These are phyloP conservation scores for Recurvirostra avosetta DNA, from an alignment of 2,113 vertebrate genomes.

Conservation along the genomic window DNA sequence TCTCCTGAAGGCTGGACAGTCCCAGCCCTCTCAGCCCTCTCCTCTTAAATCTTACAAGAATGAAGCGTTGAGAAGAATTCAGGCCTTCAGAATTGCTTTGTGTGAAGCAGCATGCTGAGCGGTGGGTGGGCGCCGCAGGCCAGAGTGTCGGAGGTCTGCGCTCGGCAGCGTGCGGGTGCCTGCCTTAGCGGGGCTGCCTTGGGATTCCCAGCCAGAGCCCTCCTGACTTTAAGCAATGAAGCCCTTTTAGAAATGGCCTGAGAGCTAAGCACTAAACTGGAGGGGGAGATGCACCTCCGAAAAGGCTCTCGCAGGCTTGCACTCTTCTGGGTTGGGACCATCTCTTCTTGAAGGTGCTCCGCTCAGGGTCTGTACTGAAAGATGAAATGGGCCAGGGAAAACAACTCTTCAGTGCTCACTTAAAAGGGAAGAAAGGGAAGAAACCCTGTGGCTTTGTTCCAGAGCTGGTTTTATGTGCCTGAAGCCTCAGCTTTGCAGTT, in stretches of 20 bases:
- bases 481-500: background rate
- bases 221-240: background rate
- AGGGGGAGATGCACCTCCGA: background rate
- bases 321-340: background rate
- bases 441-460: background rate
- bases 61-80: background rate
- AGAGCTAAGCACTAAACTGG: background rate
- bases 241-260: background rate
- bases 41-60: background rate
- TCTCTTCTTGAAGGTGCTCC: background rate
- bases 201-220: background rate
- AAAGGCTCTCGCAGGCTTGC: background rate
- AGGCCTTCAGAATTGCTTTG: background rate
- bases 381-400: background rate
- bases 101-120: background rate
- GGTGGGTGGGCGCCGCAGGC: background rate
- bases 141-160: background rate
- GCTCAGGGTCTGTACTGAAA: background rate
- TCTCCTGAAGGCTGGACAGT: background rate
- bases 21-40: background rate
- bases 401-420: accelerated
- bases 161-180: background rate
- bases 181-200: background rate
- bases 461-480: background rate
- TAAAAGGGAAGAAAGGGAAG: too few relatives aligned